Percentiles rank a stretch among this genome's conserved stretches.
These are phyloP conservation scores for Scolopax bukidnonensis DNA, from an alignment of 2,797 vertebrate species.

Conservation along the genomic window DNA sequence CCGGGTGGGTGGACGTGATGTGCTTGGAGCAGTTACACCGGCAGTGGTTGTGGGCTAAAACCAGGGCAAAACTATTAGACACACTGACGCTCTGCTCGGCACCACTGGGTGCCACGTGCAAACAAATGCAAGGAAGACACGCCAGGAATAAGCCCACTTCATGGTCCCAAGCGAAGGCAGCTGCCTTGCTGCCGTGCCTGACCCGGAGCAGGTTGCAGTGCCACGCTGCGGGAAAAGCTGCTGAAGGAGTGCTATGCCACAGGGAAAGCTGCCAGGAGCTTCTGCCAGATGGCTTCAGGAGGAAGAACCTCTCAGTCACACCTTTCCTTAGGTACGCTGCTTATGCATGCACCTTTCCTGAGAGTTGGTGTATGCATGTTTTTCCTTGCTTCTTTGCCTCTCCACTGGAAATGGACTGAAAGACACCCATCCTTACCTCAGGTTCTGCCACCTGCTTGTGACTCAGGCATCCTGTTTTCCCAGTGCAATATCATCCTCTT, in stretches of 20 bases:
- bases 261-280: not conserved
- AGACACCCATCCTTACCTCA: not conserved
- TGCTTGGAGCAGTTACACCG: not conserved
- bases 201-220: not conserved
- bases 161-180: not conserved
- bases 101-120: not conserved
- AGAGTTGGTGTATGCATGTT: not conserved
- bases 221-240: accelerated
- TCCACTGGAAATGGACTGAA: not conserved
- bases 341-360: not conserved
- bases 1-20: not conserved
- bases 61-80: not conserved
- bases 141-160: not conserved
- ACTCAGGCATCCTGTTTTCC: not conserved
- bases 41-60: not conserved
- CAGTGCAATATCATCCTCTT: not conserved
- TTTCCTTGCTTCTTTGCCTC: not conserved
- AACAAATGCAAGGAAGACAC: not conserved
- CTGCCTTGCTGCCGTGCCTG: not conserved
- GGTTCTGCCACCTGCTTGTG: not conserved
- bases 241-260: not conserved
- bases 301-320: not conserved
- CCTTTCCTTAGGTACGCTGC: not conserved
- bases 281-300: not conserved
- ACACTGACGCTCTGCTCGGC: not conserved